Base-by-base conservation (phyloP, 2,888 invertebrate genomes). In the Eristalis tenax region DNA sequence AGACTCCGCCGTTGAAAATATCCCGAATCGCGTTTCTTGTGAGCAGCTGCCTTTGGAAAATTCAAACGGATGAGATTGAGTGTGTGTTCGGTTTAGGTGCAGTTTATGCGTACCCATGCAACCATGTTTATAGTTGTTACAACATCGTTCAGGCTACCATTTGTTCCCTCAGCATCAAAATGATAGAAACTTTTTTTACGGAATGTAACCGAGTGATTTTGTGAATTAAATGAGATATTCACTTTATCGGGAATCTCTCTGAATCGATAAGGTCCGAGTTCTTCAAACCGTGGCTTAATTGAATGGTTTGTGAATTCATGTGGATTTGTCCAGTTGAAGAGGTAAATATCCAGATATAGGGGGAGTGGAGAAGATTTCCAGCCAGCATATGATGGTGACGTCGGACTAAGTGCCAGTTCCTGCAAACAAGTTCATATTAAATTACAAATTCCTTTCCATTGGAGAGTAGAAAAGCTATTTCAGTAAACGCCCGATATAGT, bases 291-390 rank as follows among this genome's bases (percentile, higher is more conserved):
- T 0, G 95, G 95, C 89, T 95, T 95, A 0, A 90, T 90, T 1
- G 93, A 93, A 69, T 94, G 94, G 15, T 94, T 94, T 4, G 94
- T 94, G 50, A 95, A 94, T 74, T 95, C 94, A 23, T 95, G 94
- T 0, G 96, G 95, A 92, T 97, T 97, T 3, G 97, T 97, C 97
- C 97, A 97, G 92, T 97, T 97, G 91, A 95, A 97, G 88, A 96
- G 94, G 91, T 95, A 96, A 66, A 97, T 93, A 89, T 96, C 95
- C 87, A 97, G 93, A 89, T 93, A 93, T 0, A 96, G 91, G 0
- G 96, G 95, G 35, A 96, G 91, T 0, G 94, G 94, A 0, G 96
- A 95, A 23, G 94, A 95, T 90, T 94, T 94, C 98, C 98, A 98
- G 43, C 95, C 92, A 0, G 94, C 93, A 92, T 94, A 97, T 1